Evolutionary conservation across 2,113 vertebrate genomes (phyloP).

Genomic region (Sebastes schlegelii): DNA sequence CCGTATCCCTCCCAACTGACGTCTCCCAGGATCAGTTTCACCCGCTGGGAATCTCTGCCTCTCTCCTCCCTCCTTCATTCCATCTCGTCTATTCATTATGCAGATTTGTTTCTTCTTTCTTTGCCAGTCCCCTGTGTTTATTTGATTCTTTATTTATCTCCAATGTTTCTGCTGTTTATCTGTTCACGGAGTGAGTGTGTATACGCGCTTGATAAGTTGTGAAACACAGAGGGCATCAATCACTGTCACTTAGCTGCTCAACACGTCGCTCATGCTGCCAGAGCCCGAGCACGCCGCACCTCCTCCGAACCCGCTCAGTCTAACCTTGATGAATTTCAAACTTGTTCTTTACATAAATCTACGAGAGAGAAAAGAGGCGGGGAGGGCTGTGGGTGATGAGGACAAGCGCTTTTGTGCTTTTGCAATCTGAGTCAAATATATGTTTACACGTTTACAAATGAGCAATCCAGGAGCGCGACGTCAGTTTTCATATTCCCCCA

Average conservation of each 20-base stretch:
- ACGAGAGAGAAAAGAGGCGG: slow-evolving; percentile 11
- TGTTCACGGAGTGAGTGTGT: slow-evolving; percentile 51
- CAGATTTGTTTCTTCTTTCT: slow-evolving; percentile 45
- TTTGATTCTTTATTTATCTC: slow-evolving; percentile 78
- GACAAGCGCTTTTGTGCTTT: slow-evolving; percentile 52
- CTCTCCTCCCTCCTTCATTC: slow-evolving; percentile 45
- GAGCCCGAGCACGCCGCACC: slow-evolving; percentile 39
- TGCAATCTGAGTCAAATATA: slow-evolving; percentile 74
- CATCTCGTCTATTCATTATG: slow-evolving; percentile 77
- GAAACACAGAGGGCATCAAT: slow-evolving; percentile 85
- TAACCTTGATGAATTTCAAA: slow-evolving; percentile 76
- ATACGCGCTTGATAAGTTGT: slow-evolving; percentile 71
- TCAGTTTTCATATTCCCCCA: slow-evolving; percentile 77
- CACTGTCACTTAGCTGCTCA: slow-evolving; percentile 84
- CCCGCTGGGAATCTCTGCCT: slow-evolving; percentile 68
- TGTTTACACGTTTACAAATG: slow-evolving; percentile 81
- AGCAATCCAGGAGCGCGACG: slow-evolving; percentile 76
- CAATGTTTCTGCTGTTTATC: slow-evolving; percentile 73
- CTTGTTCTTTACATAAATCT: slow-evolving; percentile 80
- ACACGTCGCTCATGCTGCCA: slow-evolving; percentile 73
- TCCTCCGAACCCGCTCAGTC: slow-evolving; percentile 43
- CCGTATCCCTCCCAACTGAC: slow-evolving; percentile 49
- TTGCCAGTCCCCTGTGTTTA: slow-evolving; percentile 64
- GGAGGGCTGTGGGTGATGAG: slow-evolving; percentile 28
- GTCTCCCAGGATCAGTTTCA: slow-evolving; percentile 59